Conservation (phyloP, 1,140 invertebrate species). For the Drosophila sp. region DNA sequence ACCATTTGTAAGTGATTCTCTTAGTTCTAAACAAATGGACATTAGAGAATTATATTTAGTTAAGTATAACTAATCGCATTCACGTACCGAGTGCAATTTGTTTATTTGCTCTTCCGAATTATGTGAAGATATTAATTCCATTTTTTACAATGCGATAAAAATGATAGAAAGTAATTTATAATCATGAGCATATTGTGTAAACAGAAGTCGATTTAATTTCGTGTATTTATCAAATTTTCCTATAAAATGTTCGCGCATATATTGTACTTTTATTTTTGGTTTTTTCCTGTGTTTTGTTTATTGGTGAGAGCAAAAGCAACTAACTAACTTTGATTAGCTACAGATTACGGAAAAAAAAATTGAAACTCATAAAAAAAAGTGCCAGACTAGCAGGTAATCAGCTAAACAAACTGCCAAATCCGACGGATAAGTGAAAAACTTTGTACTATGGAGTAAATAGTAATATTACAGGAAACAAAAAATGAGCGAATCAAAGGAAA, state of each 20-base stretch:
- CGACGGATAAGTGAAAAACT: slow-evolving; percentile 38
- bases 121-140: slow-evolving; percentile 12
- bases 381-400: slow-evolving; percentile 39
- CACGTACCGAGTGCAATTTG: slow-evolving; percentile 7
- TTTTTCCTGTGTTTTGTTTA: slow-evolving; percentile 7
- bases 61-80: neutral
- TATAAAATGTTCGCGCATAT: neutral
- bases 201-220: slow-evolving; percentile 11
- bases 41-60: neutral
- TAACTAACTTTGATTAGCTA: slow-evolving; percentile 36
- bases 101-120: slow-evolving; percentile 20
- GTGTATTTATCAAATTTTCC: slow-evolving; percentile 3
- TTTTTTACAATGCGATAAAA: neutral
- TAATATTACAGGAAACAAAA: neutral
- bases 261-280: neutral
- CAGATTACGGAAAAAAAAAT: slow-evolving; percentile 14
- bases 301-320: neutral
- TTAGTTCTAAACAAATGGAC: neutral
- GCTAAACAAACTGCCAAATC: slow-evolving; percentile 38
- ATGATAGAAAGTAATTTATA: slow-evolving; percentile 20
- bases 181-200: neutral
- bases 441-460: slow-evolving; percentile 3
- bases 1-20: slow-evolving; percentile 24
- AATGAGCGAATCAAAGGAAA: too few relatives aligned
- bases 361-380: neutral